Percentiles rank a stretch among this genome's conserved stretches.
phyloP scores from a whole-genome alignment of 2,113 vertebrate genomes.

The Atlantisia rogersi region DNA sequence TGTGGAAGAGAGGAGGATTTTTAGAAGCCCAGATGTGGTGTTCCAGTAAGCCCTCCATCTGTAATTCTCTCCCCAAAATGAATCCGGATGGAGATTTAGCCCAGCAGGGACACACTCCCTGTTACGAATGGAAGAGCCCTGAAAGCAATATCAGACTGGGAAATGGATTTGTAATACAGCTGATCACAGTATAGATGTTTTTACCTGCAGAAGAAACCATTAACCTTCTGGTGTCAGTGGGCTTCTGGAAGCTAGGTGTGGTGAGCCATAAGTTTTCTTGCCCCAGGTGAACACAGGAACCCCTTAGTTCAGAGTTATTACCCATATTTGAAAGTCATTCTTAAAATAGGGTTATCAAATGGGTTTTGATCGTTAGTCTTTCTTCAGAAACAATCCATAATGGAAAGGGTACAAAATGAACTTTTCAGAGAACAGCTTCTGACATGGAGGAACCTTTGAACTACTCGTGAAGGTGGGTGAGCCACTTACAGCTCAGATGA shows the following conservation, averaged over 20 bases:
- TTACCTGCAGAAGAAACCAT: neutral
- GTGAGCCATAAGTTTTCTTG: neutral
- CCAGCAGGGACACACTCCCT: neutral
- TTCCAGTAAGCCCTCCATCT: neutral
- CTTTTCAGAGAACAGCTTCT: conserved; percentile 17
- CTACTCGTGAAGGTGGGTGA: neutral
- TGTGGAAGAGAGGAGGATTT: neutral
- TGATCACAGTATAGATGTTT: conserved; percentile 7
- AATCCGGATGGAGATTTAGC: neutral
- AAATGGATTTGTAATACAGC: conserved; percentile 21
- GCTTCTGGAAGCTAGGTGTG: neutral
- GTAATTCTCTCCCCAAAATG: neutral
- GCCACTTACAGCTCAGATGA: neutral
- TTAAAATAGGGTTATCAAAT: conserved; percentile 19
- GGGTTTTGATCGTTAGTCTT: conserved; percentile 4
- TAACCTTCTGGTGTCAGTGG: neutral
- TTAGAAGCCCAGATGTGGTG: neutral
- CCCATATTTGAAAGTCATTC: neutral
- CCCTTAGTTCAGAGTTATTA: neutral
- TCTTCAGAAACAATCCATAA: conserved; percentile 18
- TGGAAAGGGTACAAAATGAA: conserved; percentile 30
- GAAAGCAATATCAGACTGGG: neutral
- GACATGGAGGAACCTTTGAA: conserved; percentile 34
- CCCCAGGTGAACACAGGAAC: neutral
- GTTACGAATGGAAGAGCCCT: neutral